Conservation (phyloP, 2,113 vertebrate genomes). For the Stegastes partitus region DNA sequence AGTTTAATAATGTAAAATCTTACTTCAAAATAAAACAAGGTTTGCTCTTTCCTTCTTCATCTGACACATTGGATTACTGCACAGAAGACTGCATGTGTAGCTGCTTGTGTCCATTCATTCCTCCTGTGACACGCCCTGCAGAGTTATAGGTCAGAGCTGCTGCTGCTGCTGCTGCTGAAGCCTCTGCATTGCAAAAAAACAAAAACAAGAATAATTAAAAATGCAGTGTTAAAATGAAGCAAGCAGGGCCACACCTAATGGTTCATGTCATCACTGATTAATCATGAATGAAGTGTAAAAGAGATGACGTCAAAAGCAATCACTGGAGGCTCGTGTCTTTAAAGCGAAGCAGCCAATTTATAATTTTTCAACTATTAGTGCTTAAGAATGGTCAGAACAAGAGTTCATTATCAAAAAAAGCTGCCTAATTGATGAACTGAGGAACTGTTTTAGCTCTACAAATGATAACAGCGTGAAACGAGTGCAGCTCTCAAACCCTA, state of each 20-base stretch:
- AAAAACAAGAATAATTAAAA: background rate
- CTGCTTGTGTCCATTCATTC: conserved; percentile 25
- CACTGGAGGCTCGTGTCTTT: background rate
- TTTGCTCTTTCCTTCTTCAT: background rate
- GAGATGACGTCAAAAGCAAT: background rate
- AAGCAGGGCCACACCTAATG: background rate
- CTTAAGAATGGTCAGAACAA: background rate
- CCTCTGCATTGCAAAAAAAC: conserved; percentile 23
- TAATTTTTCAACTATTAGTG: background rate
- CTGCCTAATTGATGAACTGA: background rate
- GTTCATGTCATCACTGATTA: background rate
- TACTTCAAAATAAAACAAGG: background rate
- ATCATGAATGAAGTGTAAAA: background rate
- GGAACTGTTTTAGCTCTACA: background rate
- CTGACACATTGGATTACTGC: background rate
- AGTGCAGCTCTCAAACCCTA: background rate
- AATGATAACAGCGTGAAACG: background rate
- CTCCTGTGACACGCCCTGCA: conserved; percentile 60
- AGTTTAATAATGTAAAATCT: background rate
- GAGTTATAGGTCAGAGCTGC: conserved; percentile 40
- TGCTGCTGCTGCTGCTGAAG: conserved; percentile 15
- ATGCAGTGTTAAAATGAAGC: background rate
- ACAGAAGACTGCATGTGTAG: conserved; percentile 14
- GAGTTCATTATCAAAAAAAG: background rate
- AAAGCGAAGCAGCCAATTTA: background rate